A percentile compares a stretch with the other conserved stretches of the same genome.
Evolutionary conservation across 2,113 vertebrate genomes (phyloP).

Genomic region (Nannobrachium achirus): DNA sequence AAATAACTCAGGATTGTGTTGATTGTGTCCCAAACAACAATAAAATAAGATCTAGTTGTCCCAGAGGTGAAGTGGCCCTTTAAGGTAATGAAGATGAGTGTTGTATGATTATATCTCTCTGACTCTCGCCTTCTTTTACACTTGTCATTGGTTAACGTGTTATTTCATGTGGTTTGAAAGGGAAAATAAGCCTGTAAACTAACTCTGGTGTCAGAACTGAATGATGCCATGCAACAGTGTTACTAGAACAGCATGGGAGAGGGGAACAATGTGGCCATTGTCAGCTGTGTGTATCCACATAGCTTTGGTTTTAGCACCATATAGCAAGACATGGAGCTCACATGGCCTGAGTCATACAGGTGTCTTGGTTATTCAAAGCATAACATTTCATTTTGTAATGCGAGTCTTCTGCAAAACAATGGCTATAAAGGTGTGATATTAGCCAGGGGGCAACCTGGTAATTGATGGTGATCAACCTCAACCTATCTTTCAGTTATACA

Average conservation of each 20-base stretch:
- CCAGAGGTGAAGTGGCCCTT: no score
- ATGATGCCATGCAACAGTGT: slow-evolving; percentile 6
- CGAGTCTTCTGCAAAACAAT: slow-evolving; percentile 6
- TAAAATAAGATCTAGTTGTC: no score
- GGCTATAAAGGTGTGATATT: slow-evolving; percentile 13
- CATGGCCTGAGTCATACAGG: slow-evolving; percentile 7
- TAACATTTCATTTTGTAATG: not conserved
- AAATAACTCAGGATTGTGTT: no score
- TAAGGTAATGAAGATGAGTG: no score
- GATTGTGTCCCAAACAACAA: no score
- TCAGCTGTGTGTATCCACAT: slow-evolving; percentile 43
- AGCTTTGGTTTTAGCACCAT: slow-evolving; percentile 51
- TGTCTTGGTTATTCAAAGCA: not conserved
- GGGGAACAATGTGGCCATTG: slow-evolving; percentile 50
- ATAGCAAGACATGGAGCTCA: slow-evolving; percentile 3
- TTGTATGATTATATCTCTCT: not conserved
- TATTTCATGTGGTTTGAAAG: slow-evolving; percentile 11
- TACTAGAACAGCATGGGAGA: slow-evolving; percentile 23
- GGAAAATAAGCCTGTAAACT: slow-evolving; percentile 24
- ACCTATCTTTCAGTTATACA: no score
- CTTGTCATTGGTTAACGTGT: not conserved
- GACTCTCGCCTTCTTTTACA: not conserved
- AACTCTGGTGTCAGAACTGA: slow-evolving; percentile 12
- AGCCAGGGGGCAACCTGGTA: not conserved
- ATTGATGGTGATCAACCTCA: not conserved